Evolutionary conservation across 2,888 invertebrate genomes (phyloP).

Genomic region (Drosophila parthenogenetica): DNA sequence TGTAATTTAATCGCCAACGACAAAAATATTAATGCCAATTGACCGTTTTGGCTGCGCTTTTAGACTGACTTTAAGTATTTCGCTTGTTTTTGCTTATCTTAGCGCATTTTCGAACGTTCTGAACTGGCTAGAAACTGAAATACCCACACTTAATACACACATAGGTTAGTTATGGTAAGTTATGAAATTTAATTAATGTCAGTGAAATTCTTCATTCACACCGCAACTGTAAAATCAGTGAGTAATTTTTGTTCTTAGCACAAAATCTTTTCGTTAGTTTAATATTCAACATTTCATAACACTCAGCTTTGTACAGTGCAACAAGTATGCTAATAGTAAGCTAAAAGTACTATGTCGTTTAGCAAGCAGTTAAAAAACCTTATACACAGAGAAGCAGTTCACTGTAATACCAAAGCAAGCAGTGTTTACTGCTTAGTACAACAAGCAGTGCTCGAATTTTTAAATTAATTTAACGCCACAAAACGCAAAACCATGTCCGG

Average conservation of each 20-base stretch:
- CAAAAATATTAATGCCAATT: conserved; percentile 49
- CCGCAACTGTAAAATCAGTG: neutral
- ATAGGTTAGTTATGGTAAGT: conserved; percentile 44
- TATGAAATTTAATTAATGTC: conserved; percentile 26
- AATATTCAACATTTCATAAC: neutral
- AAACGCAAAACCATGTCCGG: neutral
- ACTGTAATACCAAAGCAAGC: neutral
- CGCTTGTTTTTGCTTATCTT: conserved; percentile 67
- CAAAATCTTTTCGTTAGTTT: neutral
- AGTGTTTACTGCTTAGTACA: neutral
- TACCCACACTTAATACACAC: conserved; percentile 6
- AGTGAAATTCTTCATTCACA: neutral
- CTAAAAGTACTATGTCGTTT: neutral
- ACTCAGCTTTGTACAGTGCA: neutral
- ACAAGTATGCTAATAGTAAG: neutral
- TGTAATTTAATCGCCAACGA: conserved; percentile 43
- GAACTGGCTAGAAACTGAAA: conserved; percentile 17
- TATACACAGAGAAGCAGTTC: conserved; percentile 12
- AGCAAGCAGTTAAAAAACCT: conserved; percentile 29
- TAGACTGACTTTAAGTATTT: conserved; percentile 23
- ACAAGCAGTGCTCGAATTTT: neutral
- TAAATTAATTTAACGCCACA: neutral
- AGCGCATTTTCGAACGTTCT: conserved; percentile 61
- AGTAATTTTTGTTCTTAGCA: neutral
- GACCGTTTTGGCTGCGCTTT: conserved; percentile 37